Percentiles rank a stretch among this genome's conserved stretches.
Conservation (phyloP, 2,113 vertebrate species). For the Odobenus rosmarus region DNA sequence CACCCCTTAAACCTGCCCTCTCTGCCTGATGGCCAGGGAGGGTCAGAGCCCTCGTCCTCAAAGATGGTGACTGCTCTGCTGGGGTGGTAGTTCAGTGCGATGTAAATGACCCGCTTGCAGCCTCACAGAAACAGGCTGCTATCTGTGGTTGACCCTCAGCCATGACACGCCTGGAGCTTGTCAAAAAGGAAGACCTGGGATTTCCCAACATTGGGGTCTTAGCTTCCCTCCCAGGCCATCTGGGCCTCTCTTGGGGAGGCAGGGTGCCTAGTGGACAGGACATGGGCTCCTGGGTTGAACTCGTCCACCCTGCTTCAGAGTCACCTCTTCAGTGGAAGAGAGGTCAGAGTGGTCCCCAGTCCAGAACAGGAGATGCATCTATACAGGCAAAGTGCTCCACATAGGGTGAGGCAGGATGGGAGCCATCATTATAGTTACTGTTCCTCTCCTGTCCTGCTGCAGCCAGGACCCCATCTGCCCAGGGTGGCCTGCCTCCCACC, state of each 20-base stretch:
- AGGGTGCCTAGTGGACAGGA: not conserved
- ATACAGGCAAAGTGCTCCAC: fast-evolving
- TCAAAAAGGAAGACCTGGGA: no score
- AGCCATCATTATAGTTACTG: not conserved
- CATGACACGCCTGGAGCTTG: no score
- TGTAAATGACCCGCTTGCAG: not conserved
- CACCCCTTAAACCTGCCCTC: not conserved
- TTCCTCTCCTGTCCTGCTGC: not conserved
- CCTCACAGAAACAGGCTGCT: not conserved
- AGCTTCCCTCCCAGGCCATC: not conserved
- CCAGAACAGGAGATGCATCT: not conserved
- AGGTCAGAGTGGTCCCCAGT: not conserved
- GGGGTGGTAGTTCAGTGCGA: not conserved
- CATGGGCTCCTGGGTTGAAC: not conserved
- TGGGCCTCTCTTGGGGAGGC: not conserved
- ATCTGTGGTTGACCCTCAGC: not conserved
- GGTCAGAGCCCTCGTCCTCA: not conserved
- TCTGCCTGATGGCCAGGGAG: not conserved
- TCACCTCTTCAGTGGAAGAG: no score
- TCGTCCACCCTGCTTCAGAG: not conserved
- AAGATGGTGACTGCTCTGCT: not conserved
- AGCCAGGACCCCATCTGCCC: fast-evolving
- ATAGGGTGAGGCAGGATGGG: not conserved
- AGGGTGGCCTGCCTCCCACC: not conserved
- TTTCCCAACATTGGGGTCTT: not conserved